Evolutionary conservation across 2,888 invertebrate genomes (phyloP).

Genomic region (Pollenia amentaria): DNA sequence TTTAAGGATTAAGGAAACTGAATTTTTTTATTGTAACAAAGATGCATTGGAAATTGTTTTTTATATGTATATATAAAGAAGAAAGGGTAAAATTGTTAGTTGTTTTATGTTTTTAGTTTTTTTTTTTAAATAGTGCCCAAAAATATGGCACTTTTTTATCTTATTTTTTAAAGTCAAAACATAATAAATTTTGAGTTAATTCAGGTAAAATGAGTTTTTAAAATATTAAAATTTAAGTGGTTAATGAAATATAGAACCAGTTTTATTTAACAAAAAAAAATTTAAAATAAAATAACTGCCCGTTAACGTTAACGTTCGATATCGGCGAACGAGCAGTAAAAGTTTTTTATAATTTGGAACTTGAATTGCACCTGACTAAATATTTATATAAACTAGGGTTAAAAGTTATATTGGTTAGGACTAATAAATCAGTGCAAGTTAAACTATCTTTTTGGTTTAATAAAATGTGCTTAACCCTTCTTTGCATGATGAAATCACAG

Average conservation of each 20-base stretch:
- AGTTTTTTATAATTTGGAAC: too few species aligned
- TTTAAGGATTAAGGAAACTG: constrained; percentile 33
- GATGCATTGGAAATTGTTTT: too few species aligned
- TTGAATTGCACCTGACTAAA: too few species aligned
- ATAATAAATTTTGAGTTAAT: constrained; percentile 63
- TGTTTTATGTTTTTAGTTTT: neutral
- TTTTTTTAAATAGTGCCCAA: constrained; percentile 27
- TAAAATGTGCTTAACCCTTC: too few species aligned
- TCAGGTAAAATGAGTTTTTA: neutral
- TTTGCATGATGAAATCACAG: too few species aligned
- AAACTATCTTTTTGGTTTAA: too few species aligned
- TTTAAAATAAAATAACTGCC: neutral
- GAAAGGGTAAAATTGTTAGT: constrained; percentile 44
- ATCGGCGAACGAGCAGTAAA: too few species aligned
- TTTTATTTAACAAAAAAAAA: constrained; percentile 24
- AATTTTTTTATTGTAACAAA: neutral
- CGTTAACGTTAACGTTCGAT: too few species aligned
- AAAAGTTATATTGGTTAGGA: too few species aligned
- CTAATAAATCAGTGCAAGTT: too few species aligned
- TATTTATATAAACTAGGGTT: too few species aligned
- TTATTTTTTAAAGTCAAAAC: constrained; percentile 60
- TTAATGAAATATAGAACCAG: constrained; percentile 59
- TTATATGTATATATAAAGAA: neutral
- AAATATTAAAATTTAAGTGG: constrained; percentile 50
- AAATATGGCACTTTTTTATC: neutral